Base-by-base conservation (phyloP, 2,797 vertebrate genomes). In the Helarctos malayanus region DNA sequence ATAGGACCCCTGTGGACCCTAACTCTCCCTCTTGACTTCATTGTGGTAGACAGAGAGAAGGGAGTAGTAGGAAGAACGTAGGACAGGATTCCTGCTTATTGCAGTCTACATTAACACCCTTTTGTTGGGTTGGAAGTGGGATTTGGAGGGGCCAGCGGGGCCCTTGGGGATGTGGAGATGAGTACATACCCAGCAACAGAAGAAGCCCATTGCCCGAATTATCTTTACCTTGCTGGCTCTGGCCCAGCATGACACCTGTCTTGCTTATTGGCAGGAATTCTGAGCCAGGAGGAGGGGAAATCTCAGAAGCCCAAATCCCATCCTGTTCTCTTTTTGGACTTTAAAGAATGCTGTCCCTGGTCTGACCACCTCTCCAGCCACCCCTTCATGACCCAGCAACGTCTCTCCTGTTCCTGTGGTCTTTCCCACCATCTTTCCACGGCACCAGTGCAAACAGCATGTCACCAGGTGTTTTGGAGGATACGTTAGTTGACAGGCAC, bases 231-330 rank as follows among this genome's bases (percentile, higher is more conserved):
- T 79, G 47, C 75, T 68, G 18, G 71, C 29, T 69, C 71, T 88
- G 88, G 91, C 80, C 25, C 68, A 75, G 47, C n/a, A 73, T 69
- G 41, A 92, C 47, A 65, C 9, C 38, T 14, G n/a, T 56, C 47
- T 38, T 49, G 15, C 5, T 69, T 61, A 54, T 3, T 3, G 25
- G 92, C 49, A 92, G 89, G 82, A 87, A 59, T 41, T 54, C 35
- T 87, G 49, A 88, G 59, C 19, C 23, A 82, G 57, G 54, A 63
- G 45, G 16, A 52, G 9, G 25, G 32, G 7, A 56, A 16, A 54
- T 61, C 80, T 96, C 71, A 94, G 71, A 75, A 94, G 81, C 49
- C 65, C 78, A 80, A 71, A 54, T 73, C 18, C 56, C 38, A 56
- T 7, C 32, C 41, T 89, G 19, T 61, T 95, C 71, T 91, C 63